A percentile compares a stretch with the other conserved stretches of the same genome.
Evolutionary conservation across 92 coral and sea anemone genomes (phyloP).

Genomic region (Hydrozoanthus gracilis): DNA sequence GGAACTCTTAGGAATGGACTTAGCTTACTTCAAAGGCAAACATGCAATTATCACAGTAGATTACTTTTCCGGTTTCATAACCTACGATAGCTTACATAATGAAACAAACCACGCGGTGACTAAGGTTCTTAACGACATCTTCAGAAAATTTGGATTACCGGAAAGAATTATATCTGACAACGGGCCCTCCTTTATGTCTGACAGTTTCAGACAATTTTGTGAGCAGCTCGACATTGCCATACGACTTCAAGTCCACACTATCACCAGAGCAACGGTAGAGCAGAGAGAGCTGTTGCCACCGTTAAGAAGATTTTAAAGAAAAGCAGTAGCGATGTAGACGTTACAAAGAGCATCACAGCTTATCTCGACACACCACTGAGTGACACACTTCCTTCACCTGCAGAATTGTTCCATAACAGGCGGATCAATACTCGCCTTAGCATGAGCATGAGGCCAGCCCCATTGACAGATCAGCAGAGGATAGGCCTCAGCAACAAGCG

Average conservation of each 20-base stretch:
- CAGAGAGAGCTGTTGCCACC: no score
- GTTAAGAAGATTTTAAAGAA: constrained; percentile 54
- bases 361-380: constrained; percentile 64
- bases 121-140: constrained; percentile 52
- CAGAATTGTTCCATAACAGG: constrained; percentile 20
- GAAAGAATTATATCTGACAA: constrained; percentile 66
- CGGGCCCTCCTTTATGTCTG: constrained; percentile 45
- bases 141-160: constrained; percentile 65
- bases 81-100: constrained; percentile 37
- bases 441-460: constrained; percentile 71
- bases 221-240: no score
- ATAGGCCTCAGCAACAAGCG: constrained; percentile 30
- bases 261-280: no score
- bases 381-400: no score
- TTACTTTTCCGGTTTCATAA: constrained; percentile 59
- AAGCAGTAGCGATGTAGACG: constrained; percentile 62
- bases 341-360: constrained; percentile 62
- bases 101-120: constrained; percentile 52
- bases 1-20: constrained; percentile 61
- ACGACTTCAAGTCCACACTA: no score
- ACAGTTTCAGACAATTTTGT: no score
- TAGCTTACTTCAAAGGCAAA: no score
- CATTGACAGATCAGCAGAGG: constrained; percentile 67
- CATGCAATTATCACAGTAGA: no score
- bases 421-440: constrained; percentile 68